phyloP scores from a whole-genome alignment of 2,888 invertebrate genomes.

The Clanis bilineata region DNA sequence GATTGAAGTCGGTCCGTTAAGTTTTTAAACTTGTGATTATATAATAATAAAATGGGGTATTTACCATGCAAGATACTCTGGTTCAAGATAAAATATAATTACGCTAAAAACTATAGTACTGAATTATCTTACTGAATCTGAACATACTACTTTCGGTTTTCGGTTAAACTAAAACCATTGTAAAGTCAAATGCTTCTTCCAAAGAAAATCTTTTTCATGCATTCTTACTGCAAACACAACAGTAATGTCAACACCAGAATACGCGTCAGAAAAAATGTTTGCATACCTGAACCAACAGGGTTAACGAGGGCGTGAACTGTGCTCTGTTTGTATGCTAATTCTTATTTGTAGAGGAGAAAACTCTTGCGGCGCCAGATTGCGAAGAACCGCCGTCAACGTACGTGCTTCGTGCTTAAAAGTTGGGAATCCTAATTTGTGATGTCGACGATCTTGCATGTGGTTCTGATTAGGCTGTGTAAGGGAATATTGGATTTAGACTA shows the following conservation, averaged over 20 bases:
- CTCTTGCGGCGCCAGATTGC: conserved; percentile 18
- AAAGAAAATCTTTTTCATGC: background rate
- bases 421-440: background rate
- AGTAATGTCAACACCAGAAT: background rate
- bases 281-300: conserved; percentile 3
- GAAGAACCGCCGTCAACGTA: conserved; percentile 13
- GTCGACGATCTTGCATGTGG: background rate
- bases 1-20: too few relatives aligned
- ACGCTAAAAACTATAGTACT: too few relatives aligned
- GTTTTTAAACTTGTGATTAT: too few relatives aligned
- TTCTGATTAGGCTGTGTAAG: background rate
- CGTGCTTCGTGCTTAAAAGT: conserved; percentile 21
- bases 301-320: conserved; percentile 29
- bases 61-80: too few relatives aligned
- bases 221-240: background rate
- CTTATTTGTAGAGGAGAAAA: conserved; percentile 47
- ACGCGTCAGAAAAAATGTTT: background rate
- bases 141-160: too few relatives aligned
- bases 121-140: too few relatives aligned
- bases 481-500: too few relatives aligned
- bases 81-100: too few relatives aligned
- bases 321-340: conserved; percentile 58
- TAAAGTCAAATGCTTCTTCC: background rate
- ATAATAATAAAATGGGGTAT: too few relatives aligned
- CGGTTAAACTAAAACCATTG: too few relatives aligned